Evolutionary conservation across 1,140 invertebrate genomes (phyloP).

Genomic region (Brachionus rubens): DNA sequence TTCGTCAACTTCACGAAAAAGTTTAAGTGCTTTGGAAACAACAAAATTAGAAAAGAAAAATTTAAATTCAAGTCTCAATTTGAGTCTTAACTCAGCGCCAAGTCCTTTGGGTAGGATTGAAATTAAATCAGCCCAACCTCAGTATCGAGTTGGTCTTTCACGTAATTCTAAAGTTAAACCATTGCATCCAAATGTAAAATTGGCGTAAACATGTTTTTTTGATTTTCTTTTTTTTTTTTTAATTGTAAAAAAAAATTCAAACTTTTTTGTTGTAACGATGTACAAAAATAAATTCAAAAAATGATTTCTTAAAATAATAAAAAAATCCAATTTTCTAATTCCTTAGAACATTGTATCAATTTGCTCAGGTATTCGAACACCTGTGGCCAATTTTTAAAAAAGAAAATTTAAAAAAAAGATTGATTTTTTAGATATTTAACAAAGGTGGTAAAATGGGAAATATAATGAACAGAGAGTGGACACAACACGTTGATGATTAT

Average conservation of each 20-base stretch:
- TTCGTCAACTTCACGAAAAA: conserved; percentile 15
- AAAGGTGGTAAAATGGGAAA: conserved; percentile 1
- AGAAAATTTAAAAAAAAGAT: not conserved
- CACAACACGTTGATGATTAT: conserved; percentile 20
- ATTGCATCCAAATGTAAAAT: conserved; percentile 29
- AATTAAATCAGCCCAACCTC: conserved; percentile 4
- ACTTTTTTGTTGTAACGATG: too few relatives aligned
- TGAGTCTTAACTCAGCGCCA: not conserved
- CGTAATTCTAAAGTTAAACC: conserved; percentile 19
- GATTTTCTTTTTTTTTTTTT: conserved; percentile 18
- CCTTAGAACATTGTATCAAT: too few relatives aligned
- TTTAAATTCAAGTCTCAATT: not conserved
- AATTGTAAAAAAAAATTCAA: not conserved
- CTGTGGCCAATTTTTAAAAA: not conserved
- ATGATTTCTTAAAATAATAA: too few relatives aligned
- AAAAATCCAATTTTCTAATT: too few relatives aligned
- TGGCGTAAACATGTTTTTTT: conserved; percentile 11
- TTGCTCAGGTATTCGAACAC: not conserved
- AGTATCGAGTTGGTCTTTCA: conserved; percentile 2
- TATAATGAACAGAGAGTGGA: conserved; percentile 37
- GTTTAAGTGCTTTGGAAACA: not conserved
- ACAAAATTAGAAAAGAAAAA: not conserved
- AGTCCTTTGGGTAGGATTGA: conserved; percentile 31
- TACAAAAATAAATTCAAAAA: too few relatives aligned
- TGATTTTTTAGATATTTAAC: not conserved